phyloP scores from a whole-genome alignment of 2,113 vertebrate genomes.

The Syrmaticus mikado region DNA sequence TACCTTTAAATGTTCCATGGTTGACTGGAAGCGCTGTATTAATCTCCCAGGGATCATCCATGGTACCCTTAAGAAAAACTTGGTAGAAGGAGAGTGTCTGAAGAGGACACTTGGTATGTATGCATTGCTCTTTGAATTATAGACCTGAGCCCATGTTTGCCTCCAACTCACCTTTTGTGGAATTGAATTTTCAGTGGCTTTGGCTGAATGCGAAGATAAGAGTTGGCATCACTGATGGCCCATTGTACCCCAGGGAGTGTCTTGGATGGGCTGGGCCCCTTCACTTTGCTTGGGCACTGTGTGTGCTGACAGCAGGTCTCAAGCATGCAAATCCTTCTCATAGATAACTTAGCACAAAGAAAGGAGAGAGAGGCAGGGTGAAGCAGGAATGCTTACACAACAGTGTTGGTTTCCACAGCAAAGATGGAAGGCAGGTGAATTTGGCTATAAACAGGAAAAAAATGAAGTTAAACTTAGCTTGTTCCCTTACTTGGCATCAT shows the following conservation, averaged over 20 bases:
- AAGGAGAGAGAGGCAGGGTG: neutral
- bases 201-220: neutral
- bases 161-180: neutral
- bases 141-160: accelerated
- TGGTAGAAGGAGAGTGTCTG: neutral
- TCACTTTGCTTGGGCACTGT: neutral
- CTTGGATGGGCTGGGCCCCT: neutral
- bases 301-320: neutral
- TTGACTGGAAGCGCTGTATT: neutral
- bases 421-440: neutral
- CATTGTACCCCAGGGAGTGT: neutral
- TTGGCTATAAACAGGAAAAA: neutral
- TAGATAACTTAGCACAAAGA: neutral
- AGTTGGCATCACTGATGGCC: neutral
- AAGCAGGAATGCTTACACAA: neutral
- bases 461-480: neutral
- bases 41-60: neutral
- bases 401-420: neutral
- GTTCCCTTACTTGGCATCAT: neutral
- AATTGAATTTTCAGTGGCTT: neutral
- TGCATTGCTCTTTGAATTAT: neutral
- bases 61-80: neutral
- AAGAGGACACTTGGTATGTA: neutral
- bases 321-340: neutral
- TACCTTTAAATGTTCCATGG: neutral